Evolutionary conservation across 1,140 invertebrate genomes (phyloP).

Genomic region (Pseudomyrmex sp.): DNA sequence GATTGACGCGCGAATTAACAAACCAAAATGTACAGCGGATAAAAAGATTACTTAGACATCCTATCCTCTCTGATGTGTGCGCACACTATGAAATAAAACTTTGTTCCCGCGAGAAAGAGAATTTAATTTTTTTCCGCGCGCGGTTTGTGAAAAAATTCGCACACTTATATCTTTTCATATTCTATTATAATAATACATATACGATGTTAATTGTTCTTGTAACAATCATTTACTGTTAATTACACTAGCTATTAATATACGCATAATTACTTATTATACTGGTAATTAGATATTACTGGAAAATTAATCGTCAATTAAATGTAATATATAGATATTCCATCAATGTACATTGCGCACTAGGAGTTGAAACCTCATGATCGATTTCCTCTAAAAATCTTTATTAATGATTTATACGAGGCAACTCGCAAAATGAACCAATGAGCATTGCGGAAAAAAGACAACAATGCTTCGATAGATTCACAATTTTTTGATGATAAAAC

Average conservation of each 20-base stretch:
- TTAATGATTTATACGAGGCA: background rate
- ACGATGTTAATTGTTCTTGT: constrained; percentile 23
- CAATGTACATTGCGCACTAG: constrained; percentile 8
- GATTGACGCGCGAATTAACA: constrained; percentile 20
- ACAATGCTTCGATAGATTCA: too few relatives aligned
- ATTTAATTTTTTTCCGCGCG: constrained; percentile 3
- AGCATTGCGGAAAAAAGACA: too few relatives aligned
- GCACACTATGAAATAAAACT: background rate
- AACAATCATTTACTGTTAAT: constrained; percentile 52
- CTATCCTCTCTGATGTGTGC: background rate
- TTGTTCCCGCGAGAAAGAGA: background rate
- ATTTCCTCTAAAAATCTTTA: constrained; percentile 18
- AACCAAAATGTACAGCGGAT: constrained; percentile 4
- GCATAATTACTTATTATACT: constrained; percentile 51
- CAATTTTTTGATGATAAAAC: too few relatives aligned
- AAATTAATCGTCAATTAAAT: constrained; percentile 60
- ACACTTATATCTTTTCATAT: too few relatives aligned
- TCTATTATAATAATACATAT: too few relatives aligned
- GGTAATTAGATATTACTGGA: constrained; percentile 41
- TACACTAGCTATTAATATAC: constrained; percentile 33
- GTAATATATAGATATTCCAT: constrained; percentile 29
- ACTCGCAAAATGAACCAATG: too few relatives aligned
- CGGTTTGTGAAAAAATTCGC: too few relatives aligned
- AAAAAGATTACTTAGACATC: background rate
- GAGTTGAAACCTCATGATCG: background rate